Evolutionary conservation across 2,113 vertebrate genomes (phyloP).

Genomic region (Machaerirhynchus nigripectus): DNA sequence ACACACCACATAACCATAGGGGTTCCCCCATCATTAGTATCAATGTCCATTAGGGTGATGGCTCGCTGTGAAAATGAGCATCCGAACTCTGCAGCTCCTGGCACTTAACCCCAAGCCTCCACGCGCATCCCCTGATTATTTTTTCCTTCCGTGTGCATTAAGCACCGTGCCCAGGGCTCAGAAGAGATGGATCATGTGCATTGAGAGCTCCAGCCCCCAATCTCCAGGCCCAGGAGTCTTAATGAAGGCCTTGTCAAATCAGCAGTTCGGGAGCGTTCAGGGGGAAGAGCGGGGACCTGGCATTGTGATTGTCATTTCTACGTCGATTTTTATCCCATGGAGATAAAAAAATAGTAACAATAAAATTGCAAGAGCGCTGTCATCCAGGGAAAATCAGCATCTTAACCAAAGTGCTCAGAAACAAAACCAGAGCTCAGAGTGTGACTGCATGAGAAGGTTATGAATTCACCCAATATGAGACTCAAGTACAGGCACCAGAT

Average conservation of each 20-base stretch:
- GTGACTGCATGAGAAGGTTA: neutral
- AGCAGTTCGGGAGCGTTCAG: neutral
- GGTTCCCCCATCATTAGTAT: slow-evolving; percentile 40
- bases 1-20: slow-evolving; percentile 29
- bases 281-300: neutral
- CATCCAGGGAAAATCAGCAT: neutral
- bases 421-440: neutral
- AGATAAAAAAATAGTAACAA: neutral
- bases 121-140: neutral
- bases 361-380: neutral
- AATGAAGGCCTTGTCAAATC: neutral
- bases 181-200: neutral
- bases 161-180: neutral
- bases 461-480: neutral
- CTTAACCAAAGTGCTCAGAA: neutral
- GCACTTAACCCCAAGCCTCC: slow-evolving; percentile 44
- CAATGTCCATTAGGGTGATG: slow-evolving; percentile 55
- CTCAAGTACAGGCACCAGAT: neutral
- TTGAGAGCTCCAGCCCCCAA: neutral
- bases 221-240: neutral
- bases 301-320: neutral
- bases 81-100: neutral
- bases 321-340: neutral
- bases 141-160: neutral
- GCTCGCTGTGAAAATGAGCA: slow-evolving; percentile 59